phyloP scores from a whole-genome alignment of 1,140 invertebrate genomes.

The Drosophila micromelanica region DNA sequence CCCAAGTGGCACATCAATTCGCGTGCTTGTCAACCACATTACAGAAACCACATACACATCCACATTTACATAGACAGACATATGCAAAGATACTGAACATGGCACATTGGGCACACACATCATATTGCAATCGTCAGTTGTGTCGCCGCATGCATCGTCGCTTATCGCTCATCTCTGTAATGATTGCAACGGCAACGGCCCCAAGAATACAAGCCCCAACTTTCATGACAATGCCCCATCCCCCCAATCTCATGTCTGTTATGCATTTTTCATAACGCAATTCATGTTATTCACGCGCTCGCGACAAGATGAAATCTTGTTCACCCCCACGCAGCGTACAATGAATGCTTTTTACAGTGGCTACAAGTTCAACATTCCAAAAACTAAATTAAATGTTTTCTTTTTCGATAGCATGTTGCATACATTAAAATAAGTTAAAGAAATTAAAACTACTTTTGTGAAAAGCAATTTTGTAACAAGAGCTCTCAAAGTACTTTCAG shows the following conservation, averaged over 20 bases:
- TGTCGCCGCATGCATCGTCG: slow-evolving; percentile 77
- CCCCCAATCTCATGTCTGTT: slow-evolving; percentile 46
- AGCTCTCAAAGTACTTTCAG: no score
- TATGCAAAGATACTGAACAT: slow-evolving; percentile 15
- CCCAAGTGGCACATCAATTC: slow-evolving; percentile 81
- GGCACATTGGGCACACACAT: slow-evolving; percentile 50
- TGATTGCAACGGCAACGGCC: slow-evolving; percentile 59
- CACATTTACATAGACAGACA: neutral
- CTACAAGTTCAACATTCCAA: neutral
- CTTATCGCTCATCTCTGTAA: slow-evolving; percentile 80
- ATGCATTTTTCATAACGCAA: slow-evolving; percentile 78
- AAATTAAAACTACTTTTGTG: no score
- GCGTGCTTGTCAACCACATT: slow-evolving; percentile 58
- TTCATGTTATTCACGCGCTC: slow-evolving; percentile 71
- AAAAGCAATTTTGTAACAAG: no score
- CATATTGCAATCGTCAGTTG: slow-evolving; percentile 78
- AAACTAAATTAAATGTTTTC: neutral
- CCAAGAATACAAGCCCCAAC: slow-evolving; percentile 2
- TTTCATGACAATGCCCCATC: neutral
- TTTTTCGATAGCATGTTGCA: no score
- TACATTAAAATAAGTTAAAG: no score
- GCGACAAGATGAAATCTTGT: slow-evolving; percentile 41
- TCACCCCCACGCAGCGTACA: neutral
- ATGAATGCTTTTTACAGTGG: slow-evolving; percentile 14
- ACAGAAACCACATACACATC: slow-evolving; percentile 7